phyloP scores from a whole-genome alignment of 2,888 invertebrate species.

The Pteria penguin region DNA sequence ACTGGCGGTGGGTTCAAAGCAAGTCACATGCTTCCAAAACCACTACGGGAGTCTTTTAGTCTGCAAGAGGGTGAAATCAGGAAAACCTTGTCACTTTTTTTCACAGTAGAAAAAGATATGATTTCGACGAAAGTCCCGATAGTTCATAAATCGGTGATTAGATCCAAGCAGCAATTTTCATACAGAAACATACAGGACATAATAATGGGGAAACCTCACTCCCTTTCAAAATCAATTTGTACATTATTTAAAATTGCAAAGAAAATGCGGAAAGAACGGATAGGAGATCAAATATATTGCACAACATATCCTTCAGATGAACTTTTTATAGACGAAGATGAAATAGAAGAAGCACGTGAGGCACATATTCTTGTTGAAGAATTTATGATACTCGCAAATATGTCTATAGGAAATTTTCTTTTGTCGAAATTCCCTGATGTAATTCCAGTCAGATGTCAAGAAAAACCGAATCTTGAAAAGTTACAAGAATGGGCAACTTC shows the following conservation, averaged over 20 bases:
- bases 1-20: conserved; percentile 7
- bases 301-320: not conserved
- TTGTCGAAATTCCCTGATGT: conserved; percentile 32
- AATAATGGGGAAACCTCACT: not conserved
- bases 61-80: conserved; percentile 38
- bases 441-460: conserved; percentile 47
- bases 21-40: conserved; percentile 53
- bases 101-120: conserved; percentile 22
- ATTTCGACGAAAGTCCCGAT: not conserved
- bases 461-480: conserved; percentile 23
- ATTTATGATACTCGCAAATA: conserved; percentile 51
- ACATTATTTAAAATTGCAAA: conserved; percentile 22
- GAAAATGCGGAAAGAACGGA: conserved; percentile 23
- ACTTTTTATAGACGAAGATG: not conserved
- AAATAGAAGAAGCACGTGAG: conserved; percentile 18
- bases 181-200: conserved; percentile 45
- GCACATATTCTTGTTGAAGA: conserved; percentile 54
- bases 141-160: conserved; percentile 27
- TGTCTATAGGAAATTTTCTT: conserved; percentile 33
- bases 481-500: conserved; percentile 29
- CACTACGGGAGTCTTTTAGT: conserved; percentile 39
- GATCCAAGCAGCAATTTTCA: conserved; percentile 34
- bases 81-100: conserved; percentile 48
- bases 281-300: conserved; percentile 30
- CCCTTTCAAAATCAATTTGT: conserved; percentile 16